Conservation (phyloP, 1,140 invertebrate genomes). For the Musca domestica region DNA sequence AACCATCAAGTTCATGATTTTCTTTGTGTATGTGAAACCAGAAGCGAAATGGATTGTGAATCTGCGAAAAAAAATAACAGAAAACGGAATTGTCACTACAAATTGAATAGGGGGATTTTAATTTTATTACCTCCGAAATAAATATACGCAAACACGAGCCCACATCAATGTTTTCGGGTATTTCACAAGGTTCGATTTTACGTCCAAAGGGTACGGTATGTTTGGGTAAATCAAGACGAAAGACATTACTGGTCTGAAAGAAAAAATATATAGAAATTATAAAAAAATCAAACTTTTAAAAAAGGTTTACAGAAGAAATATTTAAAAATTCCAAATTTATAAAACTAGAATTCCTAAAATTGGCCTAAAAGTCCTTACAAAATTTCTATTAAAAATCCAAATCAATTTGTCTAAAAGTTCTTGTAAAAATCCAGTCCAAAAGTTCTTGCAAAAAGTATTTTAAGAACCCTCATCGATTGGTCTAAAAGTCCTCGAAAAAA, state of each 20-base stretch:
- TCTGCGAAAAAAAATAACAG: slow-evolving; percentile 20
- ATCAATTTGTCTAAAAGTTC: no score
- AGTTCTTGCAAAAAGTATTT: no score
- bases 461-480: no score
- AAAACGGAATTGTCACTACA: neutral
- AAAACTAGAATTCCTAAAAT: no score
- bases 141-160: slow-evolving; percentile 24
- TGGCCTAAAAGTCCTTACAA: no score
- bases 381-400: no score
- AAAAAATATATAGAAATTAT: no score
- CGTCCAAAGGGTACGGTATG: slow-evolving; percentile 32
- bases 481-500: no score
- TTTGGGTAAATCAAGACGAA: slow-evolving; percentile 37
- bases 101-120: neutral
- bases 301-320: neutral
- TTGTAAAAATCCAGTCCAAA: no score
- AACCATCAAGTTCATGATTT: slow-evolving; percentile 30
- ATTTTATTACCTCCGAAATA: slow-evolving; percentile 28
- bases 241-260: slow-evolving; percentile 30
- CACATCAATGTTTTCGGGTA: neutral
- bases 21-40: slow-evolving; percentile 39
- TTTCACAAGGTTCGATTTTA: slow-evolving; percentile 22
- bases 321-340: no score
- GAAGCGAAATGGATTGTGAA: slow-evolving; percentile 40
- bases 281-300: neutral